Base-by-base conservation (phyloP, 2,888 invertebrate genomes). In the Strigamia maritima region DNA sequence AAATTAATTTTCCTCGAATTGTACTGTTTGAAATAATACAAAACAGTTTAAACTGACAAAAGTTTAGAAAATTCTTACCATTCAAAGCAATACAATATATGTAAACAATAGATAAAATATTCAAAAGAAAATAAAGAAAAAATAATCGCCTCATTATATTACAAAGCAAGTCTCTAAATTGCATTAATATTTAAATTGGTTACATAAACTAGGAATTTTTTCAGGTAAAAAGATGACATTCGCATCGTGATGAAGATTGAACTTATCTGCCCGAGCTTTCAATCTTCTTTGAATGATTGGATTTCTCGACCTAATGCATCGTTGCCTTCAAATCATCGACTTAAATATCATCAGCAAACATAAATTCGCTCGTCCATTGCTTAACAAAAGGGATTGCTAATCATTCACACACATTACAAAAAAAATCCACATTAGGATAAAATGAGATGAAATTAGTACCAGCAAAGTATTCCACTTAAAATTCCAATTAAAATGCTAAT, bases 261-360 rank as follows among this genome's bases (percentile, higher is more conserved):
- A 65, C 65, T 65, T 65, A 65, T 65, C 65, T 65, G 26, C 65
- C 28, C 3, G 26, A 65, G 65, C 26, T 12, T 26, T 65, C 65
- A 65, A 65, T 65, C 65, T 65, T 26, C 65, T 24, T 65, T 65
- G 24, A 24, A 26, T 16, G 65, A 65, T 65, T 65, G 65, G 65
- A 65, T 65, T 65, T 65, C 24, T 24, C 65, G 65, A 65, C 8
- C 65, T 65, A 65, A 65, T 65, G 65, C 65, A 26, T 65, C 26
- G 65, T 14, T 65, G 65, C 65, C 14, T 65, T 65, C 65, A 16
- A 65, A 65, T 65, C 26, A 65, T 26, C 65, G 65, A 26, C 65
- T 28, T 65, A 65, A 65, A 26, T 65, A 26, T 26, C 65, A 14
- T 65, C 65, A 65, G 65, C 65, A 65, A 65, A 65, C 65, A 60